Base-by-base conservation (phyloP, 2,113 vertebrate species). In the Gadus chalcogrammus region DNA sequence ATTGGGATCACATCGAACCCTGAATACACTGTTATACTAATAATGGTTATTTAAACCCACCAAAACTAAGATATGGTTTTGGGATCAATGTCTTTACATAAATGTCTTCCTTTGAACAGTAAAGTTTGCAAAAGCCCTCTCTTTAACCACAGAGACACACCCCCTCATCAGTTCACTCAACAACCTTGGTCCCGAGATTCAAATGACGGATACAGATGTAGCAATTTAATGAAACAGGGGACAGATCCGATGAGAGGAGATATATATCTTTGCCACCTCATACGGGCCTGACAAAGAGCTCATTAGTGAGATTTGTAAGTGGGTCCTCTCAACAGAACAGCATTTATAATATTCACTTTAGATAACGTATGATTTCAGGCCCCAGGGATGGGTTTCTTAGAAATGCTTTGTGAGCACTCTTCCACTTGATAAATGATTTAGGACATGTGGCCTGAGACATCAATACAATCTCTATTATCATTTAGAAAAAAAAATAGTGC, bases 381-480 rank as follows among this genome's bases (percentile, higher is more conserved):
- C 72, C 73, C 61, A 78, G 70, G 76, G 86, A 72, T 82, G 83
- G 80, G 77, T 82, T 83, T 81, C 77, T 78, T 78, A 85, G 89
- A 90, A 87, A 85, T 87, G 90, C 89, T 90, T 87, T 88, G 89
- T 90, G 90, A 88, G 88, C 87, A 87, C 71, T 88, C 86, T 77
- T 75, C 75, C 67, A 71, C 85, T 90, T 88, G 84, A 90, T 91
- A 90, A 91, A 92, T 88, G 88, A 91, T 90, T 89, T 87, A 90
- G 88, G 87, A 90, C 85, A 82, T 77, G 76, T 84, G 82, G 84
- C 82, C 82, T 77, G 85, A 86, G 82, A 90, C 86, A 91, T 92
- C 91, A 92, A 90, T 91, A 88, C 85, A 85, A 90, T 89, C 89
- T 88, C 82, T 83, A 85, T 84, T 90, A 87, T 92, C 91, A 92